Percentiles rank a stretch among this genome's conserved stretches.
Evolutionary conservation across 2,113 vertebrate species (phyloP).

Genomic region (Indicator indicator): DNA sequence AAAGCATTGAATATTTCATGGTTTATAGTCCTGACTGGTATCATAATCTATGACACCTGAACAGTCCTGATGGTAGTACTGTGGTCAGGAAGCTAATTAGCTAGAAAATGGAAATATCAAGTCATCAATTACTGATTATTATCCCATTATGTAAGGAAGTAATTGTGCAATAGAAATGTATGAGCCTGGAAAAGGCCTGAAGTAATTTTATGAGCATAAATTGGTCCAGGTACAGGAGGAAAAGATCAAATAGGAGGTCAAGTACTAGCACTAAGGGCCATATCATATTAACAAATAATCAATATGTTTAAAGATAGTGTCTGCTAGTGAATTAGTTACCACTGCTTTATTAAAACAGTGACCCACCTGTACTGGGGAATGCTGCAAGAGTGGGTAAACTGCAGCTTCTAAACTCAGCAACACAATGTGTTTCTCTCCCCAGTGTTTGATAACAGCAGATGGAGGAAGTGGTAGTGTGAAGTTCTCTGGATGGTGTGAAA

Average conservation of each 20-base stretch:
- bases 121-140: conserved; percentile 31
- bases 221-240: background rate
- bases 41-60: background rate
- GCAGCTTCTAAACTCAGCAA: background rate
- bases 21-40: background rate
- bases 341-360: background rate
- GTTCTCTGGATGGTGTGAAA: background rate
- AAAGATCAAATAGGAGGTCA: conserved; percentile 40
- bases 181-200: background rate
- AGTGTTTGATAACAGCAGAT: background rate
- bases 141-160: background rate
- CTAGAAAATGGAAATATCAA: conserved; percentile 19
- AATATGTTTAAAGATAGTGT: background rate
- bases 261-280: background rate
- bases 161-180: background rate
- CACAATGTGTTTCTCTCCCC: background rate
- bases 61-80: background rate
- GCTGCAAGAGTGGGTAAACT: background rate
- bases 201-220: conserved; percentile 19
- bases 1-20: background rate
- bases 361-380: background rate
- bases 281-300: conserved; percentile 26
- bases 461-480: background rate
- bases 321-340: background rate
- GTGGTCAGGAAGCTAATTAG: conserved; percentile 43